A percentile compares a stretch with the other conserved stretches of the same genome.
Conservation (phyloP, 1,140 invertebrate genomes). For the Chionoecetes opilio region DNA sequence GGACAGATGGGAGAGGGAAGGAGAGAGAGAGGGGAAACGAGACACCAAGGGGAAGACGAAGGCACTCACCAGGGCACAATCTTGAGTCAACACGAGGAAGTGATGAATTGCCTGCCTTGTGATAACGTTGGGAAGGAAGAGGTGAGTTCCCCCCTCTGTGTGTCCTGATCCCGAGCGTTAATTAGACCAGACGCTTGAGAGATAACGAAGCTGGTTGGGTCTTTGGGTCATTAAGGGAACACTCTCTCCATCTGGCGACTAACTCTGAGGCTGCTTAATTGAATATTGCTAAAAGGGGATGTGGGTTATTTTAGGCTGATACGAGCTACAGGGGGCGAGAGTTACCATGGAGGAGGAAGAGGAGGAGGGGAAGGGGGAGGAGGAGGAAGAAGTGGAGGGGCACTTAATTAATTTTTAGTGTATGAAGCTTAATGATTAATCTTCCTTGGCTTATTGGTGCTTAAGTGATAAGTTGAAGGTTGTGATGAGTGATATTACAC, state of each 20-base stretch:
- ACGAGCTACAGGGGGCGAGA: background rate
- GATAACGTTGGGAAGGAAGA: conserved; percentile 42
- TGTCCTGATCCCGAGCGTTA: conserved; percentile 52
- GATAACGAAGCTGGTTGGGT: conserved; percentile 67
- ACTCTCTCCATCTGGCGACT: conserved; percentile 65
- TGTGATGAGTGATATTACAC: conserved; percentile 13
- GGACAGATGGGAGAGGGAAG: background rate
- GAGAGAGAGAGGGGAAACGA: background rate
- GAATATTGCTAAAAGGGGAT: conserved; percentile 63
- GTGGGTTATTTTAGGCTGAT: conserved; percentile 49
- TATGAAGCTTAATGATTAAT: conserved; percentile 31
- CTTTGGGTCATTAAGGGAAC: conserved; percentile 57
- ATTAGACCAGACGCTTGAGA: conserved; percentile 59
- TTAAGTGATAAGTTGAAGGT: background rate
- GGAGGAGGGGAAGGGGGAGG: background rate
- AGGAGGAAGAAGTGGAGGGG: conserved; percentile 35
- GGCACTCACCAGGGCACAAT: conserved; percentile 36
- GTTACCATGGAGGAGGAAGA: background rate
- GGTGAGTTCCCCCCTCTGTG: conserved; percentile 43
- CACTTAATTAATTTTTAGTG: conserved; percentile 1
- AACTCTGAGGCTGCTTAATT: conserved; percentile 53
- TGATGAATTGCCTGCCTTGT: conserved; percentile 42
- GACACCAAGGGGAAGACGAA: background rate
- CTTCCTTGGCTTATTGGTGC: background rate
- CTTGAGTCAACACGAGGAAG: conserved; percentile 46